A percentile compares a stretch with the other conserved stretches of the same genome.
These are phyloP conservation scores for Stictocephala bisonia DNA, from an alignment of 2,888 invertebrate species.

Conservation along the genomic window DNA sequence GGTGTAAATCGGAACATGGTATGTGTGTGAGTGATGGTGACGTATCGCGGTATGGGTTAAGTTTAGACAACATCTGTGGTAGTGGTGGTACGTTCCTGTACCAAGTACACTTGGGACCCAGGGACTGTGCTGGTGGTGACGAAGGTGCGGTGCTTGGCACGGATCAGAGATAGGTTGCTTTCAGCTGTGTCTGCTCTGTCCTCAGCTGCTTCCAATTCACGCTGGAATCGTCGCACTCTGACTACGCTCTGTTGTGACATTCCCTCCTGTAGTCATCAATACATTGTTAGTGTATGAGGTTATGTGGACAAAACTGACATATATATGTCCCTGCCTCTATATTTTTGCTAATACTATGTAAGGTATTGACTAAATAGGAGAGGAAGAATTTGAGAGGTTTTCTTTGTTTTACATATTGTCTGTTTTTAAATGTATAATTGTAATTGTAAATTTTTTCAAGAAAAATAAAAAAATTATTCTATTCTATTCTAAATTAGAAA, in stretches of 20 bases:
- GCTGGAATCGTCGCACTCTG: constrained; percentile 97
- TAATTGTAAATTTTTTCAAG: no score
- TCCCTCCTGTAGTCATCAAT: constrained; percentile 77
- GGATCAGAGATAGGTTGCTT: constrained; percentile 93
- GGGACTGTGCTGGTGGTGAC: constrained; percentile 94
- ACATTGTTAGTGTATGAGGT: no score
- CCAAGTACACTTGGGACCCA: constrained; percentile 91
- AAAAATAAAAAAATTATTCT: no score
- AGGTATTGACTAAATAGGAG: no score
- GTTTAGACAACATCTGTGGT: constrained; percentile 59
- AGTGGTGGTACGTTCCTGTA: constrained; percentile 80
- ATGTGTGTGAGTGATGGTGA: background rate
- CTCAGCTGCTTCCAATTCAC: constrained; percentile 97
- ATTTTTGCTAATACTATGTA: no score
- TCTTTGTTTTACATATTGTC: no score
- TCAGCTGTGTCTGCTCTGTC: constrained; percentile 96
- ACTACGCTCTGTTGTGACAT: constrained; percentile 92
- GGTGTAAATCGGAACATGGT: background rate
- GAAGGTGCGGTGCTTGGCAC: constrained; percentile 98
- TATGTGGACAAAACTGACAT: background rate
- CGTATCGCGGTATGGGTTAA: constrained; percentile 7
- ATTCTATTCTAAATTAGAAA: no score
- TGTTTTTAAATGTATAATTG: no score
- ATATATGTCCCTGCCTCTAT: background rate
- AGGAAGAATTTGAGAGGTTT: no score